Conservation (phyloP, 2,113 vertebrate genomes). For the Pelobates fuscus region DNA sequence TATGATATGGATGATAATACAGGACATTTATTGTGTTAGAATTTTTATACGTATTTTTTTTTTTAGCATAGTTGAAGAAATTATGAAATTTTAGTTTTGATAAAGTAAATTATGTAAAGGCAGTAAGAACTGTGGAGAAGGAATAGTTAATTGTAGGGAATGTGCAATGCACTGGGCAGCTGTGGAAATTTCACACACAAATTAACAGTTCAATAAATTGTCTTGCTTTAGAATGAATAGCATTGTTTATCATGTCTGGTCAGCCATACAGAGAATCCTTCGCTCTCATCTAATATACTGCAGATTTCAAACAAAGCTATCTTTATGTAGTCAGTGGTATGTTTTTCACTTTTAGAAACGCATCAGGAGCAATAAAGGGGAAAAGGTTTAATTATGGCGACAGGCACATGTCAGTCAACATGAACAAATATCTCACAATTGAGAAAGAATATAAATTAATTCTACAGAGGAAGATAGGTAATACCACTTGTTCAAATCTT, state of each 20-base stretch:
- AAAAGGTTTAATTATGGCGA: slow-evolving; percentile 17
- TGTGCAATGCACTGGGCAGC: neutral
- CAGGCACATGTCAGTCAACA: slow-evolving; percentile 16
- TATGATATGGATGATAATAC: too few relatives aligned
- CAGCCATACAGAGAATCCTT: slow-evolving; percentile 29
- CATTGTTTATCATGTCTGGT: slow-evolving; percentile 41
- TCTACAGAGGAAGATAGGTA: neutral
- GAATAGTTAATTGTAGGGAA: neutral
- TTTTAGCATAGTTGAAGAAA: too few relatives aligned
- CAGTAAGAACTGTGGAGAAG: neutral
- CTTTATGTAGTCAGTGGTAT: slow-evolving; percentile 29
- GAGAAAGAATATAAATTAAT: neutral
- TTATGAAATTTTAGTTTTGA: neutral
- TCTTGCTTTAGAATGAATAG: slow-evolving; percentile 26
- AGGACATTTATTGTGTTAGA: too few relatives aligned
- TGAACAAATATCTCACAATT: slow-evolving; percentile 3
- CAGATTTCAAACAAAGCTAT: slow-evolving; percentile 20
- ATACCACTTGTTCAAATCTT: neutral
- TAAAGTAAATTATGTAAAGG: neutral
- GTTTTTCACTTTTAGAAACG: slow-evolving; percentile 15
- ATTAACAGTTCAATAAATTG: slow-evolving; percentile 23
- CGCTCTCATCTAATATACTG: slow-evolving; percentile 29
- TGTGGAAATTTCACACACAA: neutral
- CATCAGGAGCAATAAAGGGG: neutral
- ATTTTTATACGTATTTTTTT: neutral